Evolutionary conservation across 2,888 invertebrate genomes (phyloP), one percentile per base, ranked within the genome.

Genomic region (Leucophenga maculata): DNA sequence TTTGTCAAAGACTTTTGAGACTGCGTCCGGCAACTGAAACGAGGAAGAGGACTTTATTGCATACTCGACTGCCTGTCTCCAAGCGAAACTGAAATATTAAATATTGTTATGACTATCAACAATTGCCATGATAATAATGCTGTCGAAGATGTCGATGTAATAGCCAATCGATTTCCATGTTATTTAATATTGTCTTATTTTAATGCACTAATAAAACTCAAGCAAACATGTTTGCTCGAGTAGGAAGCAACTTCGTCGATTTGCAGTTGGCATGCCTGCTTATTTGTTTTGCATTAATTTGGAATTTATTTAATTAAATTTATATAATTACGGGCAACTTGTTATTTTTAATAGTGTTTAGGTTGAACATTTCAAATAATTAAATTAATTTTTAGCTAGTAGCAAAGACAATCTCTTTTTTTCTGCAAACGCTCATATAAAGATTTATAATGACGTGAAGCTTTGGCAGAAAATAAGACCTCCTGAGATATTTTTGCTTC

Each of bases 141-240:
- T 8, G 11, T 39, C 39, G 32, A 57, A 57, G 32, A 60, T 60
- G 13, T 60, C 39, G 71, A 11, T 39, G 8, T 1, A 8, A 9
- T 39, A 39, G 39, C 11, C 39, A 39, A 39, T 67, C 48, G 66
- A 71, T 75, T 80, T 78, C 72, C 80, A 78, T 75, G 75, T 68
- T 75, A 80, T 75, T 78, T 69, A 74, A 75, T 80, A 69, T 65
- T 22, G 60, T 26, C 4, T 26, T 26, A 57, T 31, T 48, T 55
- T 62, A 55, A 64, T 64, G n/a, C 39, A n/a, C 6, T 32, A 59
- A 32, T 59, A 31, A 59, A n/a, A 20, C 22, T 55, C 8, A 39
- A 39, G 8, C 39, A 11, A 39, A 39, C 39, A 11, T 11, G 39
- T 39, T 39, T 39, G 39, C 39, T 39, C 39, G 39, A 39, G 39